Base-by-base conservation (phyloP, 2,797 vertebrate species). In the Mastacembelus armatus region DNA sequence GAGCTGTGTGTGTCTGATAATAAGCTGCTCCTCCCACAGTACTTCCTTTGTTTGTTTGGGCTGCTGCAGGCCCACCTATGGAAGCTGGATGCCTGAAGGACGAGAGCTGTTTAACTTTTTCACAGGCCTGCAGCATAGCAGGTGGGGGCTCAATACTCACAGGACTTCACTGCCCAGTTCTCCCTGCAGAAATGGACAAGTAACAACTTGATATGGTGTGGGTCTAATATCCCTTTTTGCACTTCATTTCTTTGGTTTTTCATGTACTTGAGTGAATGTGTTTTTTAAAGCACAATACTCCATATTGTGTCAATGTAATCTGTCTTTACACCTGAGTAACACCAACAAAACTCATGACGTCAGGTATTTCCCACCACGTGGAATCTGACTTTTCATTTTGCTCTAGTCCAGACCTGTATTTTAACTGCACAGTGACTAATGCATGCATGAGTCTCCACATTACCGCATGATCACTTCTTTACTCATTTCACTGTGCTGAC, bases 171-270 rank as follows among this genome's bases (percentile, higher is more conserved):
- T 65, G 4, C 16, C 16, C 66, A 66, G 61, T 64, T 70, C 57
- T 56, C 55, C 72, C 72, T 83, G 85, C 79, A 89, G 59, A 85
- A 84, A 88, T 83, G 73, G 66, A 66, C 65, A 68, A 75, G 58
- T 70, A 80, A 55, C 79, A 24, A 26, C 12, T 5, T 43, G 32
- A n/a, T n/a, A n/a, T n/a, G n/a, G n/a, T n/a, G n/a, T n/a, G n/a
- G n/a, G n/a, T n/a, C n/a, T n/a, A n/a, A n/a, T n/a, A n/a, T n/a
- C n/a, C n/a, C n/a, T 54, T 30, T 68, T 32, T 52, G 7, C 4
- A 4, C 33, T 57, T 60, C 40, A 61, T 55, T 58, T 62, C 47
- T 48, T 48, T 36, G 27, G n/a, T 48, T 83, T 51, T 81, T 38
- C 71, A 72, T 69, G 12, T 29, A 21, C 58, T 70, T 55, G 65